Evolutionary conservation across 2,888 invertebrate species (phyloP).

Genomic region (Metallyticus violacea): DNA sequence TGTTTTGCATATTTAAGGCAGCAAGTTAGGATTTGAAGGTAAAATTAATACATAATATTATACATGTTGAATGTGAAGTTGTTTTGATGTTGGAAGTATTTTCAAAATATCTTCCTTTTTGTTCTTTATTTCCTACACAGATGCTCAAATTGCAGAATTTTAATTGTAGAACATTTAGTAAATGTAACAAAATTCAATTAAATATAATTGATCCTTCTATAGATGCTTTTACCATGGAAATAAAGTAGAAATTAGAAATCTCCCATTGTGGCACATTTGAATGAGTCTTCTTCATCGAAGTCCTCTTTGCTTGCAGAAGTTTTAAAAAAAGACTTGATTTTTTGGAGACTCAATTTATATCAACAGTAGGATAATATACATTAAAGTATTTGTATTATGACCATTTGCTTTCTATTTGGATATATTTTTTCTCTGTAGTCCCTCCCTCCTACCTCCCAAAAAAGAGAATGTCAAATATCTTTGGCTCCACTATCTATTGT

Average conservation of each 20-base stretch:
- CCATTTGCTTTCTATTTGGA: no score
- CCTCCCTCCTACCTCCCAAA: no score
- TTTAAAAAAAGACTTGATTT: background rate
- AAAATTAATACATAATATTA: slow-evolving; percentile 38
- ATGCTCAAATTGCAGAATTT: background rate
- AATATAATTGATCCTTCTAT: background rate
- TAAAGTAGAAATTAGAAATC: background rate
- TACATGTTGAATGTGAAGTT: background rate
- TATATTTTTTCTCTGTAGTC: no score
- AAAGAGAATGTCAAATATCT: no score
- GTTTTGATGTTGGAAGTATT: background rate
- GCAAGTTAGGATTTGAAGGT: slow-evolving; percentile 48
- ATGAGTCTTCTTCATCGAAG: background rate
- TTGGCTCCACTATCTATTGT: no score
- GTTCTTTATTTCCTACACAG: background rate
- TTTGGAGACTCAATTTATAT: no score
- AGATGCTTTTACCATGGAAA: no score
- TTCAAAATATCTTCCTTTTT: background rate
- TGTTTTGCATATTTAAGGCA: slow-evolving; percentile 30
- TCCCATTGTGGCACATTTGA: background rate
- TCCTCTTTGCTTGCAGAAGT: background rate
- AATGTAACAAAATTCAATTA: no score
- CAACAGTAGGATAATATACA: no score
- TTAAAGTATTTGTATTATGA: no score
- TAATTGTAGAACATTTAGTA: no score